These are phyloP conservation scores for Apocrypta bakeri DNA, from an alignment of 1,140 invertebrate species.

Conservation along the genomic window DNA sequence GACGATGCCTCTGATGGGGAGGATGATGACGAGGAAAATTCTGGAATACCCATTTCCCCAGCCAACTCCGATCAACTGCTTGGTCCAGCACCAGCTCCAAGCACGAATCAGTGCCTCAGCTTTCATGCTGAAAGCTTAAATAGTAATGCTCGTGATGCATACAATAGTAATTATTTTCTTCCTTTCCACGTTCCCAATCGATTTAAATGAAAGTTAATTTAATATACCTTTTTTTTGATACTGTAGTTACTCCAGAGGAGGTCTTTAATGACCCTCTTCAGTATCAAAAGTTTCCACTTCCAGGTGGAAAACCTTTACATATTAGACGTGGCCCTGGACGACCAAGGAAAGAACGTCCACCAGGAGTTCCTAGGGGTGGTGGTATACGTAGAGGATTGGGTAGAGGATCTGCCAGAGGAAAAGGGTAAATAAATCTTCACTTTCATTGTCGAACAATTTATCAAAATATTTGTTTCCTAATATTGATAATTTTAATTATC, in stretches of 20 bases:
- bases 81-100: constrained; percentile 64
- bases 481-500: background rate
- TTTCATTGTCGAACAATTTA: background rate
- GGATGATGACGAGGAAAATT: constrained; percentile 68
- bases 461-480: background rate
- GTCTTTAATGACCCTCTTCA: constrained; percentile 69
- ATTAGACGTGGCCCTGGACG: constrained; percentile 82
- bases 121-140: constrained; percentile 45
- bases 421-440: constrained; percentile 63
- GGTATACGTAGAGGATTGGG: constrained; percentile 67
- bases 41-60: constrained; percentile 70
- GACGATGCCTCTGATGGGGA: constrained; percentile 73
- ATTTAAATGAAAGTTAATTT: background rate
- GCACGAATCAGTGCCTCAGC: constrained; percentile 62
- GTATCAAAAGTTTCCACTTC: constrained; percentile 71
- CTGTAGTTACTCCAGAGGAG: constrained; percentile 69
- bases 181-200: background rate
- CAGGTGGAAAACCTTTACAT: constrained; percentile 77
- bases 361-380: constrained; percentile 64
- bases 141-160: constrained; percentile 43
- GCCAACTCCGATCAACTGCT: constrained; percentile 72
- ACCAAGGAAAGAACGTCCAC: constrained; percentile 80
- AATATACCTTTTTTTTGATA: constrained; percentile 49
- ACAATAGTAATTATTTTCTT: constrained; percentile 33
- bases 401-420: constrained; percentile 68